phyloP scores from a whole-genome alignment of 2,113 vertebrate species.

The Phaethon lepturus region DNA sequence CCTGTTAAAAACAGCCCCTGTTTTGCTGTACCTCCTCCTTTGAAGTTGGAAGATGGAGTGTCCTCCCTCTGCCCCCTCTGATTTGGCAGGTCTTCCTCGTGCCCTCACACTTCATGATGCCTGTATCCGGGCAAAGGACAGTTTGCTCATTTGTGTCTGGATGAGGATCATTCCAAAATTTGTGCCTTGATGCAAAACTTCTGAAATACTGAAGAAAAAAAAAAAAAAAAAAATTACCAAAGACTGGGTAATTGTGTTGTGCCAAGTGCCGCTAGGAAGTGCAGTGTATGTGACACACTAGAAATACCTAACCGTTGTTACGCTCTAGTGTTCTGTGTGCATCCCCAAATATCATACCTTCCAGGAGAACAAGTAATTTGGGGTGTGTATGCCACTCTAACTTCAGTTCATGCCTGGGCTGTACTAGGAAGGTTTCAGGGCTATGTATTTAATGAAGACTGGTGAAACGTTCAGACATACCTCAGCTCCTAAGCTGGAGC shows the following conservation, averaged over 20 bases:
- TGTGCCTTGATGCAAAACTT: neutral
- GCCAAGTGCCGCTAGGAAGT: neutral
- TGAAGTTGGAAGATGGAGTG: neutral
- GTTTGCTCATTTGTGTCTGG: neutral
- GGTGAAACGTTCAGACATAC: neutral
- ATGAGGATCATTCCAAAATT: neutral
- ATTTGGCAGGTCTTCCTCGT: neutral
- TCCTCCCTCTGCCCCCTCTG: neutral
- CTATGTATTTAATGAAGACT: neutral
- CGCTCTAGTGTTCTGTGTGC: neutral
- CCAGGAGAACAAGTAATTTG: neutral
- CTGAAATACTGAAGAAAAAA: neutral
- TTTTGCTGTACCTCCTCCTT: neutral
- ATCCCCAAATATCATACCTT: neutral
- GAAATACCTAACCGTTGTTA: neutral
- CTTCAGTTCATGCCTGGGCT: neutral
- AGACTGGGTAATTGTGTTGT: neutral
- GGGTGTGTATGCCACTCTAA: neutral
- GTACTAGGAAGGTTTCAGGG: neutral
- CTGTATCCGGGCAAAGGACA: neutral
- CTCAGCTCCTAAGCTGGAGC: neutral
- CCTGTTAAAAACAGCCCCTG: neutral
- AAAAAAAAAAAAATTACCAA: neutral
- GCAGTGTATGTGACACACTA: too few relatives aligned
- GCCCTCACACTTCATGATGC: neutral